Evolutionary conservation across 2,888 invertebrate genomes (phyloP).

Genomic region (Oligia fasciuncula): DNA sequence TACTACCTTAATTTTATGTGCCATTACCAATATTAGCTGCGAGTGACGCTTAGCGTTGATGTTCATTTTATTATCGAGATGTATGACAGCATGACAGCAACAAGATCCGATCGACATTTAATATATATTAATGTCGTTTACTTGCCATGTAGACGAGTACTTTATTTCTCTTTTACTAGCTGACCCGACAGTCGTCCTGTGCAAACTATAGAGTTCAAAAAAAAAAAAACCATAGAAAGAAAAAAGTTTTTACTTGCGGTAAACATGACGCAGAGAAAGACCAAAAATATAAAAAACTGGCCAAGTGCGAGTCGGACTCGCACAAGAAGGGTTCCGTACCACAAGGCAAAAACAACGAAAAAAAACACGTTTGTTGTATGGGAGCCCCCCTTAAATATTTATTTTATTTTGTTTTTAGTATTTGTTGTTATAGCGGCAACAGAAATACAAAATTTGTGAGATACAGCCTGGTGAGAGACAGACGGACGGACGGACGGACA

Average conservation of each 20-base stretch:
- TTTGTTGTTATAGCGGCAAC: too few relatives aligned
- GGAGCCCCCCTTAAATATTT: too few relatives aligned
- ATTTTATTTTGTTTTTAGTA: too few relatives aligned
- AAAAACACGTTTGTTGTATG: too few relatives aligned
- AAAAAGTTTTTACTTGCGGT: not conserved
- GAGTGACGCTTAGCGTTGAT: constrained; percentile 32
- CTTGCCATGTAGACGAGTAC: constrained; percentile 10
- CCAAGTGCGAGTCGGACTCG: too few relatives aligned
- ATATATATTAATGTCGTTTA: constrained; percentile 49
- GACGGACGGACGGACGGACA: too few relatives aligned
- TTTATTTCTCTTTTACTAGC: constrained; percentile 17
- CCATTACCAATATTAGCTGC: constrained; percentile 53
- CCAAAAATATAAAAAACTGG: not conserved
- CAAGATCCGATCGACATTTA: constrained; percentile 43
- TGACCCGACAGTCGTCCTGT: not conserved
- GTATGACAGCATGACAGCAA: constrained; percentile 46
- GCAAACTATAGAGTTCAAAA: not conserved
- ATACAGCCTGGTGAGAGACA: too few relatives aligned
- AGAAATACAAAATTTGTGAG: too few relatives aligned
- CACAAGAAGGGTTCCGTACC: too few relatives aligned
- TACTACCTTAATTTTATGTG: constrained; percentile 41
- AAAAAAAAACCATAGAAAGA: not conserved
- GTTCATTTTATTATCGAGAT: constrained; percentile 60
- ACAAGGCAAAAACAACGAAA: too few relatives aligned
- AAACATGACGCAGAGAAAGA: not conserved